These are phyloP conservation scores for Pammene fasciana DNA, from an alignment of 2,888 invertebrate species.

Conservation along the genomic window DNA sequence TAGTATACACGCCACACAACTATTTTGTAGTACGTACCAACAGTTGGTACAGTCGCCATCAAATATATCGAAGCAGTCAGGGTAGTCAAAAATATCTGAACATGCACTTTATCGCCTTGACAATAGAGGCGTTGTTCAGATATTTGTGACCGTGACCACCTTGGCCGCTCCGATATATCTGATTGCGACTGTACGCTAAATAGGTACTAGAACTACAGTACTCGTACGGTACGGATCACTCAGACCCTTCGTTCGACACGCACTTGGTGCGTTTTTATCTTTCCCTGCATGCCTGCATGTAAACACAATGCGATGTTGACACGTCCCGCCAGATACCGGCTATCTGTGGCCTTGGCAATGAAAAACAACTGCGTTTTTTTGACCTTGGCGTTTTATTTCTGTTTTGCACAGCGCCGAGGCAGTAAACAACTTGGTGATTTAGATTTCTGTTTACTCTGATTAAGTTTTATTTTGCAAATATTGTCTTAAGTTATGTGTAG, in stretches of 20 bases:
- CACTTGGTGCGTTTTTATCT: constrained; percentile 50
- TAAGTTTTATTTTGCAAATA: constrained; percentile 25
- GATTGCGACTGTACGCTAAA: too few species aligned
- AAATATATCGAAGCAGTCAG: too few species aligned
- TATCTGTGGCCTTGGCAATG: constrained; percentile 83
- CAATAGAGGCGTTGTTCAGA: too few species aligned
- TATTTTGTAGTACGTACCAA: too few species aligned
- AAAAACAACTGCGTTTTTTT: constrained; percentile 66
- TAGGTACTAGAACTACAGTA: too few species aligned
- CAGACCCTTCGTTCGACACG: background rate
- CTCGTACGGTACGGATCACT: background rate
- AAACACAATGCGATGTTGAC: constrained; percentile 75
- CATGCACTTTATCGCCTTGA: too few species aligned
- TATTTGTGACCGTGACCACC: too few species aligned
- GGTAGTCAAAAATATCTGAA: too few species aligned
- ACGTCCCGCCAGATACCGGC: constrained; percentile 70
- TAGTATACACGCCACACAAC: too few species aligned
- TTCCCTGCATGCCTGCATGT: constrained; percentile 66
- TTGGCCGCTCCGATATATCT: too few species aligned
- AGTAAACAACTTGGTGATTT: constrained; percentile 49
- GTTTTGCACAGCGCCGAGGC: constrained; percentile 59
- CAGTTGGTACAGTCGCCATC: too few species aligned
- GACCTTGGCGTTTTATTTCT: constrained; percentile 65
- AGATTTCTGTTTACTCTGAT: constrained; percentile 36
- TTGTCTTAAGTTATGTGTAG: constrained; percentile 2